Percentiles rank a stretch among this genome's conserved stretches.
Conservation (phyloP, 2,113 vertebrate species). For the Setophaga petechia region DNA sequence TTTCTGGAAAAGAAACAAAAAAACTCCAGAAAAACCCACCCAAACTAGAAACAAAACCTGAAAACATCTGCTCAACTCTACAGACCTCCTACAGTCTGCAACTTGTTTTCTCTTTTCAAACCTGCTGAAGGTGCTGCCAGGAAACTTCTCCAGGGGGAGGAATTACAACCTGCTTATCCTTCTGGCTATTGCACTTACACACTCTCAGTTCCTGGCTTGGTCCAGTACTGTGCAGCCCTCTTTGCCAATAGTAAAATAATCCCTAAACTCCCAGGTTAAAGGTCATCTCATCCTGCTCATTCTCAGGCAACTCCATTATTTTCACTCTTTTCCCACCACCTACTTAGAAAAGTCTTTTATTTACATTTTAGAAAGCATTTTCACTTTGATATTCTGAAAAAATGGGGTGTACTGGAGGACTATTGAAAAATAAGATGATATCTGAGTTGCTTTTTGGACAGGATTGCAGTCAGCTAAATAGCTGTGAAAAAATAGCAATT, state of each 20-base stretch:
- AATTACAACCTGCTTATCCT: conserved; percentile 8
- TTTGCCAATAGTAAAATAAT: not conserved
- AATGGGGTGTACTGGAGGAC: not conserved
- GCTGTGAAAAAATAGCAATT: not conserved
- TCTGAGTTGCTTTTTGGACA: not conserved
- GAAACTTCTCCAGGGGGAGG: not conserved
- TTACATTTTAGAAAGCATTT: not conserved
- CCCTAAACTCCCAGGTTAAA: not conserved
- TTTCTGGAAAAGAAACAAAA: not conserved
- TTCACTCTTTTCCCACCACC: not conserved
- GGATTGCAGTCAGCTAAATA: not conserved
- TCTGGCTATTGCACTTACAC: not conserved
- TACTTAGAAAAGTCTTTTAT: not conserved
- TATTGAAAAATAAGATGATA: not conserved
- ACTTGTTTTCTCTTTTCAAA: conserved; percentile 37
- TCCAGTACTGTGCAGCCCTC: not conserved
- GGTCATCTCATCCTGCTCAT: not conserved
- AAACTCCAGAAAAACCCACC: not conserved
- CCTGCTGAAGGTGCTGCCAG: not conserved
- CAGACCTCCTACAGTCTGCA: conserved; percentile 43
- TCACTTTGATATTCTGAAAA: not conserved
- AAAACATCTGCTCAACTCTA: conserved; percentile 40
- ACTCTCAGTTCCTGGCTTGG: not conserved
- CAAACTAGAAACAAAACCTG: not conserved
- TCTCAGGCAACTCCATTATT: not conserved